Conservation (phyloP, 2,797 vertebrate genomes). For the Arrhamphus sclerolepis region DNA sequence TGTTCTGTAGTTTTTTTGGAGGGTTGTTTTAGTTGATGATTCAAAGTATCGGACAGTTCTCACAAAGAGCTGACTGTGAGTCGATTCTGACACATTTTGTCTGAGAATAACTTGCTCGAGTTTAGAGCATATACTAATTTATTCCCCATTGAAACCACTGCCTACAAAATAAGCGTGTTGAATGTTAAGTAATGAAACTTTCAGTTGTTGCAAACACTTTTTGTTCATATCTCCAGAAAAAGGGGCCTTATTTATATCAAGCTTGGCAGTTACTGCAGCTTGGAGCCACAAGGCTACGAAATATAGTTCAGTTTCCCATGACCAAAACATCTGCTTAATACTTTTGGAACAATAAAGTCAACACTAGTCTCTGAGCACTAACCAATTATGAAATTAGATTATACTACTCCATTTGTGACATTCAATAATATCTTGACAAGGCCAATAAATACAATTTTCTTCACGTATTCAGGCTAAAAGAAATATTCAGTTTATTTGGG, state of each 20-base stretch:
- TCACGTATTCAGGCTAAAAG: background rate
- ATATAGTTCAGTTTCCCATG: background rate
- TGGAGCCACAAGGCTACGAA: background rate
- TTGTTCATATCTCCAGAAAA: too few relatives aligned
- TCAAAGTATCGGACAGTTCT: constrained; percentile 29
- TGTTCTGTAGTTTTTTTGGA: too few relatives aligned
- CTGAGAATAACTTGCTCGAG: too few relatives aligned
- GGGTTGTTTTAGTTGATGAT: constrained; percentile 8
- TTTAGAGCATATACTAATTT: too few relatives aligned
- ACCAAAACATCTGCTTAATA: background rate
- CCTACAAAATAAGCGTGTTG: too few relatives aligned
- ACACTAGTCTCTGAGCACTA: background rate
- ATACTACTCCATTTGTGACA: background rate
- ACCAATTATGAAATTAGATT: background rate
- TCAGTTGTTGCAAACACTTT: constrained; percentile 4
- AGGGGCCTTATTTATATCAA: too few relatives aligned
- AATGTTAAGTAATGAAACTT: background rate
- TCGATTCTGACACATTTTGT: constrained; percentile 4
- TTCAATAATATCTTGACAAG: too few relatives aligned
- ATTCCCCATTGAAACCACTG: too few relatives aligned
- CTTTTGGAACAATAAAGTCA: constrained; percentile 10
- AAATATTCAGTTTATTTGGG: too few relatives aligned
- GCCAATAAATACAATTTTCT: background rate
- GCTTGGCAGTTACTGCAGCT: too few relatives aligned
- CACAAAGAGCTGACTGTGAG: constrained; percentile 26